Base-by-base conservation (phyloP, 2,797 vertebrate species). In the Buphagus erythrorhynchus region DNA sequence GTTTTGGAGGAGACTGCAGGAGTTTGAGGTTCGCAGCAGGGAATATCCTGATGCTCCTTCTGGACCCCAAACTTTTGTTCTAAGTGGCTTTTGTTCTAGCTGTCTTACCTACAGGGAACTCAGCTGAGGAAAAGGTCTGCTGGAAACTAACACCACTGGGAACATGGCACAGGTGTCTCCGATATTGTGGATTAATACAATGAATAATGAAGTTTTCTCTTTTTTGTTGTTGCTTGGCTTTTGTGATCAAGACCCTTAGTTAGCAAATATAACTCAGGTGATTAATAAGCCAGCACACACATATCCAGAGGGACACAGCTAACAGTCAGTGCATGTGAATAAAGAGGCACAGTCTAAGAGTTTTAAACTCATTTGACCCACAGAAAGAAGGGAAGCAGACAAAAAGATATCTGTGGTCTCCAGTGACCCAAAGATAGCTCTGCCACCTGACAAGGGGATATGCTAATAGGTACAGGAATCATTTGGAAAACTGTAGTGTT, bases 161-260 rank as follows among this genome's bases (percentile, higher is more conserved):
- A 90, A 81, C 24, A 8, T 8, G 21, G 42, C 58, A 63, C 76
- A 92, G 54, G 46, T 93, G 80, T 31, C 28, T 75, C 35, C 73
- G 40, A 29, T 59, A 51, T 10, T 48, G 51, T 69, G 33, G 59
- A 84, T 81, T 63, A 84, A 81, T 33, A 58, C 1, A 2, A 58
- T 3, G 1, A 84, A 43, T 81, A 92, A 78, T 58, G n/a, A 92
- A 68, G 12, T 84, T 93, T 88, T 38, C 13, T 18, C 35, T 76
- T 79, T 77, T 51, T 81, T 72, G 10, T 78, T 7, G 2, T 43
- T 73, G 42, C 29, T 89, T 79, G 36, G 48, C 59, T 35, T 92
- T 92, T 94, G 71, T 79, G 67, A 89, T 85, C 81, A 91, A 76
- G 91, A 86, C 24, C 16, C 36, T 69, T 87, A 46, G 69, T 88